Evolutionary conservation across 1,140 invertebrate genomes (phyloP), one percentile per base, ranked within the genome.

Genomic region (Drosophila trapezifrons): DNA sequence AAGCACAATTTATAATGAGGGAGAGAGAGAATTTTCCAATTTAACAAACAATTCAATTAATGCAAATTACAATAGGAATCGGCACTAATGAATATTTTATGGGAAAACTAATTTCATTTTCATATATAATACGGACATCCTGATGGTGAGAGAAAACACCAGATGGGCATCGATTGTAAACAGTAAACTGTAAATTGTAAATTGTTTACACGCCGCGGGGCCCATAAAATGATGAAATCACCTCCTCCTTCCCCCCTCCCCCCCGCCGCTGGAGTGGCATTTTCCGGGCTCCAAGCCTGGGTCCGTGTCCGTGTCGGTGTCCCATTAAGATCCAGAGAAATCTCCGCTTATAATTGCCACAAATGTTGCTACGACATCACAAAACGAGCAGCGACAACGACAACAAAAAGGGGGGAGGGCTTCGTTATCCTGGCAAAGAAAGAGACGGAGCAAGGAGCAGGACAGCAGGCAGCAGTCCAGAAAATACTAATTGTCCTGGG

Each of bases 41-140:
- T 86, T 86, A 73, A 83, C 83, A 86, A 86, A 86, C 83, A 86
- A 86, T 86, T 86, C 83, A 86, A 86, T 86, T 87, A 83, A 86
- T 86, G 79, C 83, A 86, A 87, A 86, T 86, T 87, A 87, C 83
- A 83, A 76, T 78, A 65, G 74, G 75, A 55, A 51, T 55, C 47
- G 38, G 47, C 35, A 49, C 83, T 79, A 83, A 86, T 86, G 83
- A 86, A 86, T 86, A 86, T 87, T 87, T 86, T 87, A 86, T 82
- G 83, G 70, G 69, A 65, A 76, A 86, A 86, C 83, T 87, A 86
- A 86, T 86, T 86, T 86, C 79, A 87, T 83, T 82, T 87, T 86
- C 83, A 83, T 76, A 59, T 29, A 63, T 25, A 56, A 51, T 37
- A 8, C 25, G 32, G 8, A 40, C 12, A 20, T 38, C 49, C 22